A percentile compares a stretch with the other conserved stretches of the same genome.
phyloP scores from a whole-genome alignment of 2,888 invertebrate genomes.

The Andrena minutula region DNA sequence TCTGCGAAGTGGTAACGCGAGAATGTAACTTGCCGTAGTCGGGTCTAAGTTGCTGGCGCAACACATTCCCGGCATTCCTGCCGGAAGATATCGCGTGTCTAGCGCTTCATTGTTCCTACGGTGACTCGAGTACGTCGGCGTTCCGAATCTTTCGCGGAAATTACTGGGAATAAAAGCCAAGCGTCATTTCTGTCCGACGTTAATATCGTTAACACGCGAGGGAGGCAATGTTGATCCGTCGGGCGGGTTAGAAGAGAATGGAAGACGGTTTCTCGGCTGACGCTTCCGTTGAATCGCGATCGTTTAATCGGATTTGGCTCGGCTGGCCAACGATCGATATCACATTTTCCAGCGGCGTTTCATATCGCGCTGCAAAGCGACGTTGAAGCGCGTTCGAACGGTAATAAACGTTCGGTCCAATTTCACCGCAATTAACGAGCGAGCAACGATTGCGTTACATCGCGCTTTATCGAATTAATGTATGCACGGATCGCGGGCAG shows the following conservation, averaged over 20 bases:
- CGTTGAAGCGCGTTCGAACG: not conserved
- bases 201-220: not conserved
- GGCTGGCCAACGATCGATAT: slow-evolving; percentile 32
- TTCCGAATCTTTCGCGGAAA: not conserved
- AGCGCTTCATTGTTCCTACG: slow-evolving; percentile 34
- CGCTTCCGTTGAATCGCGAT: not conserved
- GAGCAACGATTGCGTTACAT: slow-evolving; percentile 27
- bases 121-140: not conserved
- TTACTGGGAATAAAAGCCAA: not conserved
- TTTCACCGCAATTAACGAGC: slow-evolving; percentile 39
- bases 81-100: slow-evolving; percentile 54
- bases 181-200: not conserved
- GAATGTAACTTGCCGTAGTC: slow-evolving; percentile 54
- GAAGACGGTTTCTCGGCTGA: not conserved
- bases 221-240: not conserved
- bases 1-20: slow-evolving; percentile 62
- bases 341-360: slow-evolving; percentile 10
- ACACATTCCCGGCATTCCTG: slow-evolving; percentile 64
- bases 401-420: slow-evolving; percentile 29
- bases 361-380: not conserved
- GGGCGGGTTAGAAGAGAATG: slow-evolving; percentile 3
- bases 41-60: slow-evolving; percentile 43
- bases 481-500: slow-evolving; percentile 2
- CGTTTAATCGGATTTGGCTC: slow-evolving; percentile 25
- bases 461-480: slow-evolving; percentile 34